A percentile compares a stretch with the other conserved stretches of the same genome.
Evolutionary conservation across 64 coral and sea anemone species (phyloP).

Genomic region (Acropora tenuis): DNA sequence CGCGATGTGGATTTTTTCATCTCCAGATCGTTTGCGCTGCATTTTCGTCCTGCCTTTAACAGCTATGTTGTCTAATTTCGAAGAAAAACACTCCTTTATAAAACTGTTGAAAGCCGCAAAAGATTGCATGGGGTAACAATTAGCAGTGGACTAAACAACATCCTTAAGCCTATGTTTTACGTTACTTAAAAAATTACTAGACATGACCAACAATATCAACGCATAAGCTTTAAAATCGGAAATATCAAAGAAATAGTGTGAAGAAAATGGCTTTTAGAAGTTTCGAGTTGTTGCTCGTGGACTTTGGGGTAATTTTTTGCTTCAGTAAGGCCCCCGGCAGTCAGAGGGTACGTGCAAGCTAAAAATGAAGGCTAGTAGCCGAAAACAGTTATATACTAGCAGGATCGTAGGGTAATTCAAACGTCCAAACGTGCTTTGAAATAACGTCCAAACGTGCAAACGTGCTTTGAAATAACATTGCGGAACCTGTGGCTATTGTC

Average conservation of each 20-base stretch:
- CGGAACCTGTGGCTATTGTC: too few species aligned
- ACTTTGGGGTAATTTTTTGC: too few species aligned
- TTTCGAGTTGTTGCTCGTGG: background rate
- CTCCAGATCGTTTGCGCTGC: constrained; percentile 27
- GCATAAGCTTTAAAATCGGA: background rate
- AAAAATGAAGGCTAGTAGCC: too few species aligned
- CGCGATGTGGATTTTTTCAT: constrained; percentile 62
- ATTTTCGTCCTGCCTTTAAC: background rate
- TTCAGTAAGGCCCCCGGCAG: too few species aligned
- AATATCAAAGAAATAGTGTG: background rate
- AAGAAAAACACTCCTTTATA: background rate
- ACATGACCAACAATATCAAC: background rate
- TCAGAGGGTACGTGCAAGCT: too few species aligned
- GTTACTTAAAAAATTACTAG: background rate
- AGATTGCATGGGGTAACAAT: constrained; percentile 27
- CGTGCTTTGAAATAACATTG: too few species aligned
- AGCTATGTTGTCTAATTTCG: background rate
- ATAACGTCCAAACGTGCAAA: too few species aligned
- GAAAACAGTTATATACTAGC: too few species aligned
- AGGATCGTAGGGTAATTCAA: too few species aligned
- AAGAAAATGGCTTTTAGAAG: background rate
- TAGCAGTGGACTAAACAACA: background rate
- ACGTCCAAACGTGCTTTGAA: too few species aligned
- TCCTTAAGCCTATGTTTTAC: background rate
- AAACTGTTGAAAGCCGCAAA: background rate